Conservation (phyloP, 2,888 invertebrate species). For the Theodoxus fluviatilis region DNA sequence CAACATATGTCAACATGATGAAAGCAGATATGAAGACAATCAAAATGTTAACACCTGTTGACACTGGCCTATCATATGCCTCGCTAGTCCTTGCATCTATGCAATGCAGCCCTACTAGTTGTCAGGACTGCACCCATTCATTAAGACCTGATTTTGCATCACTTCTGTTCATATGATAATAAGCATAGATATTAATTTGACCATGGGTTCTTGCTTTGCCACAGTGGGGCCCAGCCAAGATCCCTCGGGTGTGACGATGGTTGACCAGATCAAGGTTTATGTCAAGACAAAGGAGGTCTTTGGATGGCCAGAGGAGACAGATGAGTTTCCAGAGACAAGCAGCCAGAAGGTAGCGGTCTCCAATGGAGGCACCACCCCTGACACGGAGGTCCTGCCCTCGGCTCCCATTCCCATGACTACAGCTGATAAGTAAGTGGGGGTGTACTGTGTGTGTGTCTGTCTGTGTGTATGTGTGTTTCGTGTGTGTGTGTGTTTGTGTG, state of each 20-base stretch:
- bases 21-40: too few relatives aligned
- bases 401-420: constrained; percentile 69
- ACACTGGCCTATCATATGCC: too few relatives aligned
- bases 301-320: constrained; percentile 95
- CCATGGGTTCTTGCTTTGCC: background rate
- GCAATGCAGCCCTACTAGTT: too few relatives aligned
- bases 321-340: constrained; percentile 72
- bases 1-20: too few relatives aligned
- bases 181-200: background rate
- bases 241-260: constrained; percentile 84
- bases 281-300: constrained; percentile 94
- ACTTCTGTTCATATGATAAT: background rate
- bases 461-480: background rate
- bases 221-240: constrained; percentile 66
- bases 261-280: constrained; percentile 93
- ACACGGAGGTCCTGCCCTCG: constrained; percentile 37
- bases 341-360: constrained; percentile 27
- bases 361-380: constrained; percentile 24
- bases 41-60: too few relatives aligned
- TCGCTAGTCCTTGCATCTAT: too few relatives aligned
- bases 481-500: too few relatives aligned
- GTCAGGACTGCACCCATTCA: too few relatives aligned
- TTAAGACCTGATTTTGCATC: background rate
- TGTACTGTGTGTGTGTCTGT: constrained; percentile 2
- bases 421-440: constrained; percentile 68